Evolutionary conservation across 1,140 invertebrate genomes (phyloP).

Genomic region (Cepaea nemoralis): DNA sequence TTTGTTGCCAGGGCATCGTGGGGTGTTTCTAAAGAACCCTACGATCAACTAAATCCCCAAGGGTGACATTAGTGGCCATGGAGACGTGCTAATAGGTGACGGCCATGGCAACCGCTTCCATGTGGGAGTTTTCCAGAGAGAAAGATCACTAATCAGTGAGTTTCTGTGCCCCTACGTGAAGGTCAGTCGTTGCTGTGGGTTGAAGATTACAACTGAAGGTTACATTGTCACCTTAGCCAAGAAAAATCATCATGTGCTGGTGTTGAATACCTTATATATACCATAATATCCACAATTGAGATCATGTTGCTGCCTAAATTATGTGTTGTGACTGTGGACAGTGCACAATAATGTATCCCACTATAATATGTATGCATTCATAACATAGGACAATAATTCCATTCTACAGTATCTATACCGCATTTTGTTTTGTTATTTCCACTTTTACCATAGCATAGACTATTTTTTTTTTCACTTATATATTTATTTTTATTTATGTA

Average conservation of each 20-base stretch:
- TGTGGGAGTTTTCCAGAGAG: slow-evolving; percentile 89
- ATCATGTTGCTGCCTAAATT: neutral
- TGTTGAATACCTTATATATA: slow-evolving; percentile 94
- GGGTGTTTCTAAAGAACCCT: too few relatives aligned
- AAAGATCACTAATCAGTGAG: slow-evolving; percentile 89
- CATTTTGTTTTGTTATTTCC: neutral
- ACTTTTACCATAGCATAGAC: too few relatives aligned
- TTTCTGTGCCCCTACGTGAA: slow-evolving; percentile 97
- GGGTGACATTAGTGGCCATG: slow-evolving; percentile 94
- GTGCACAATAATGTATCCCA: neutral
- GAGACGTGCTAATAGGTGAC: slow-evolving; percentile 95
- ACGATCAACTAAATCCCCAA: too few relatives aligned
- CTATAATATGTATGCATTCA: neutral
- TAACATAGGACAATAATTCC: neutral
- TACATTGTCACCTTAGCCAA: slow-evolving; percentile 97
- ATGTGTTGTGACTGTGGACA: neutral
- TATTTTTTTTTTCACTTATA: too few relatives aligned
- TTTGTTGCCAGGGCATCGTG: too few relatives aligned
- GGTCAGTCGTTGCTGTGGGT: slow-evolving; percentile 95
- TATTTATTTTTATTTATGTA: too few relatives aligned
- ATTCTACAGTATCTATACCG: neutral
- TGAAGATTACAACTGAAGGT: slow-evolving; percentile 96
- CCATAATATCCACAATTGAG: slow-evolving; percentile 48
- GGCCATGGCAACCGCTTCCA: slow-evolving; percentile 98
- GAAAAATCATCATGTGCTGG: slow-evolving; percentile 97